Evolutionary conservation across 2,113 vertebrate genomes (phyloP).

Genomic region (Oncorhynchus keta): DNA sequence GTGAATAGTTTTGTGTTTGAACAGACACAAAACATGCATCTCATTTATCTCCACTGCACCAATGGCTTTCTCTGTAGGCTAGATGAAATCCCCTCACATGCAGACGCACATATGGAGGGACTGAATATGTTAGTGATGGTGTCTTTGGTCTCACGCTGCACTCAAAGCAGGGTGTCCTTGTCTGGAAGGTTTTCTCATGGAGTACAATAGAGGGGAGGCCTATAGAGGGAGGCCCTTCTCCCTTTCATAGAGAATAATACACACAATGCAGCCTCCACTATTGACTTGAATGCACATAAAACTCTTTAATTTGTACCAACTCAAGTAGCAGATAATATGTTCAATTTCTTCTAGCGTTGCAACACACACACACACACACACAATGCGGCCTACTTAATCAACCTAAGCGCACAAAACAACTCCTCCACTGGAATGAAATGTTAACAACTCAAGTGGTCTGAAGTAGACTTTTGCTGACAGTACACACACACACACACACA

Average conservation of each 20-base stretch:
- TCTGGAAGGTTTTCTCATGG: conserved; percentile 50
- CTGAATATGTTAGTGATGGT: conserved; percentile 25
- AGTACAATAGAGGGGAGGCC: conserved; percentile 55
- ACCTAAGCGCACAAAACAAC: background rate
- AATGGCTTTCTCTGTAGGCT: background rate
- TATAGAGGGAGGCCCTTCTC: conserved; percentile 51
- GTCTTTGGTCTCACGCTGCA: conserved; percentile 17
- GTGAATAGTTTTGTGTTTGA: conserved; percentile 34
- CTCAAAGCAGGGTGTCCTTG: conserved; percentile 23
- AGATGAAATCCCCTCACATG: background rate
- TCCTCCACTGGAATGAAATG: background rate
- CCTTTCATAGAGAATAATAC: conserved; percentile 52
- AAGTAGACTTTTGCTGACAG: conserved; percentile 1
- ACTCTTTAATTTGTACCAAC: background rate
- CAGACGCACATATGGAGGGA: background rate
- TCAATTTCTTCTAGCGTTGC: too few relatives aligned
- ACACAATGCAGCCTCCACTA: conserved; percentile 16
- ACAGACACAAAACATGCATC: conserved; percentile 22
- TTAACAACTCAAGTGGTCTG: background rate
- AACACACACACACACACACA: too few relatives aligned
- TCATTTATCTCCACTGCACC: conserved; percentile 36
- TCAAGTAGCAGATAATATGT: too few relatives aligned
- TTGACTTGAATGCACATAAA: background rate
- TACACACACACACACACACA: background rate
- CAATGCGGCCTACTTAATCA: background rate